Evolutionary conservation across 1,140 invertebrate species (phyloP).

Genomic region (Antheraea pernyi): DNA sequence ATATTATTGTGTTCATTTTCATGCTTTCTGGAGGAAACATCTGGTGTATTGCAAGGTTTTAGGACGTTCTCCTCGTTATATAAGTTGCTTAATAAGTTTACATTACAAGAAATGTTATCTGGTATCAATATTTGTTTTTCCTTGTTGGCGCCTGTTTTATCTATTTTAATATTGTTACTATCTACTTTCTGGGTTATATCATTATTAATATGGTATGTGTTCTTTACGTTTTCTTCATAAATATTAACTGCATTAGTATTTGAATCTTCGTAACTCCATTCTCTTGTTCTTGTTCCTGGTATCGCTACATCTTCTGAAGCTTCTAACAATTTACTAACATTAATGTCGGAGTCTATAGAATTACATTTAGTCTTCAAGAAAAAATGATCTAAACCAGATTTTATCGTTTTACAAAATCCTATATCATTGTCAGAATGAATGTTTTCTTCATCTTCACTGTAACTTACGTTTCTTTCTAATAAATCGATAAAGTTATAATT

Average conservation of each 20-base stretch:
- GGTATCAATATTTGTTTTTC: too few relatives aligned
- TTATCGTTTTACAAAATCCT: slow-evolving; percentile 50
- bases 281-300: neutral
- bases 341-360: neutral
- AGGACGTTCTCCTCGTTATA: neutral
- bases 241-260: neutral
- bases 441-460: slow-evolving; percentile 26
- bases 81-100: too few relatives aligned
- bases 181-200: neutral
- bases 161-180: too few relatives aligned
- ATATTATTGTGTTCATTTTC: neutral
- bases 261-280: neutral
- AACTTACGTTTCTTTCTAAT: slow-evolving; percentile 38
- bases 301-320: slow-evolving; percentile 12
- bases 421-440: slow-evolving; percentile 18
- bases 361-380: slow-evolving; percentile 20
- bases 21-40: too few relatives aligned
- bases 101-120: too few relatives aligned
- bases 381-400: slow-evolving; percentile 44
- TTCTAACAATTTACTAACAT: slow-evolving; percentile 8
- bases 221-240: too few relatives aligned
- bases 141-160: too few relatives aligned
- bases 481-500: slow-evolving; percentile 53
- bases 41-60: too few relatives aligned
- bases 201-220: neutral